phyloP scores from a whole-genome alignment of 2,888 invertebrate species.

The Mycalesis mineus region DNA sequence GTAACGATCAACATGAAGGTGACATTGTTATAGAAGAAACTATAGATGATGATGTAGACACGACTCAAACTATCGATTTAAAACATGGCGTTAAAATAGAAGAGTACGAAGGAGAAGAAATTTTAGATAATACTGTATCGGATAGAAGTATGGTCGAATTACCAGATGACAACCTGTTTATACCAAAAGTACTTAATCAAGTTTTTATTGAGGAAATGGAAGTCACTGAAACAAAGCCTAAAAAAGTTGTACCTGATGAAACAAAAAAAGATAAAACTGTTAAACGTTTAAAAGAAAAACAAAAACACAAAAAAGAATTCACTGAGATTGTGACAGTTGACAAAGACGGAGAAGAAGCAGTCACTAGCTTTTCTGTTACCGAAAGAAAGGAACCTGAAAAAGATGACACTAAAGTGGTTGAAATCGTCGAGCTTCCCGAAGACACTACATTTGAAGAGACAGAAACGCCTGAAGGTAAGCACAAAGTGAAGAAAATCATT shows the following conservation, averaged over 20 bases:
- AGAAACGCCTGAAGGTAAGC: constrained; percentile 39
- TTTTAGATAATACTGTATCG: constrained; percentile 35
- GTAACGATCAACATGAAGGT: constrained; percentile 44
- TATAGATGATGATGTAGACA: constrained; percentile 57
- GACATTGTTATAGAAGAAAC: constrained; percentile 76
- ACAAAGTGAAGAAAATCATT: constrained; percentile 33
- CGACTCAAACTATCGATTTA: constrained; percentile 27
- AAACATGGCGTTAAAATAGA: constrained; percentile 58
- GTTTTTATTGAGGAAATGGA: constrained; percentile 48
- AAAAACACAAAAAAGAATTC: too few relatives aligned
- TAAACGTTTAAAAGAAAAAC: constrained; percentile 6
- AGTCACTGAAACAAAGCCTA: constrained; percentile 27
- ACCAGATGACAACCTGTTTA: constrained; percentile 39
- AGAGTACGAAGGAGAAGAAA: constrained; percentile 56
- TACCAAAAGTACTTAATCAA: constrained; percentile 50
- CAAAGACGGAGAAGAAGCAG: too few relatives aligned
- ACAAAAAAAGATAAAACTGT: constrained; percentile 30
- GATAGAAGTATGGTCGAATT: constrained; percentile 44
- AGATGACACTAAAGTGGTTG: too few relatives aligned
- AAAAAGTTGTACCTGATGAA: constrained; percentile 15
- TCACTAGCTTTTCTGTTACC: too few relatives aligned
- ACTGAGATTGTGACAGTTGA: too few relatives aligned
- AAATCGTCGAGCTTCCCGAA: too few relatives aligned
- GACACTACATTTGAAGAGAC: too few relatives aligned
- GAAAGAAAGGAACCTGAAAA: too few relatives aligned